Evolutionary conservation across 64 coral and sea anemone genomes (phyloP).

Genomic region (Anthopleura sola): DNA sequence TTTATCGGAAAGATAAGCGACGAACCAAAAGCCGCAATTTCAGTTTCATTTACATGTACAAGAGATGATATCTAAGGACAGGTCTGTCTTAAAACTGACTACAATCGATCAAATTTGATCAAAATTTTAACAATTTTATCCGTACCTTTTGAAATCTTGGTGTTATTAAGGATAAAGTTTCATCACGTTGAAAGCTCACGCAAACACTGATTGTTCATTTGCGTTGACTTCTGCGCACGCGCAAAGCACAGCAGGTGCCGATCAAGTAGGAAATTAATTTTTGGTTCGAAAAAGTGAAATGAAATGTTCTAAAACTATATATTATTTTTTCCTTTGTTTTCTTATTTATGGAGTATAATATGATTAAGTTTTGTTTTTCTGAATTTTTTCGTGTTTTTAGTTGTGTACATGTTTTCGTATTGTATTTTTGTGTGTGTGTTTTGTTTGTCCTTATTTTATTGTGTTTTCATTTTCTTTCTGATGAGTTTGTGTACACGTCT

Average conservation of each 20-base stretch:
- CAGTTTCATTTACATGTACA: background rate
- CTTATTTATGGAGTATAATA: too few relatives aligned
- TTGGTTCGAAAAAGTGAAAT: too few relatives aligned
- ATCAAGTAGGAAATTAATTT: too few relatives aligned
- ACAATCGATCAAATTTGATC: background rate
- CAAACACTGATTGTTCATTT: background rate
- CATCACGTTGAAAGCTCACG: background rate
- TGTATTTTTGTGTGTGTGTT: too few relatives aligned
- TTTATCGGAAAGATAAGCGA: background rate
- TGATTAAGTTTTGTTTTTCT: too few relatives aligned
- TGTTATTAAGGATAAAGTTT: background rate
- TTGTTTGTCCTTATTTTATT: too few relatives aligned
- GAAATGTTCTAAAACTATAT: too few relatives aligned
- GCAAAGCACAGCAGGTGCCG: background rate
- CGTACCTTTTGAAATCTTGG: background rate
- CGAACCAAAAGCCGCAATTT: background rate
- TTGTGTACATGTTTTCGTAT: too few relatives aligned
- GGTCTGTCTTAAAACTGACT: background rate
- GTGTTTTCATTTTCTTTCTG: too few relatives aligned
- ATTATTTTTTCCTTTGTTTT: too few relatives aligned
- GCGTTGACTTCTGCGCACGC: background rate
- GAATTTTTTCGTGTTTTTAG: too few relatives aligned
- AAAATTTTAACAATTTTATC: background rate
- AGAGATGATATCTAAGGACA: background rate
- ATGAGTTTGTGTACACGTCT: too few relatives aligned